phyloP scores from a whole-genome alignment of 92 coral and sea anemone genomes.

The Phymanthus crucifer region DNA sequence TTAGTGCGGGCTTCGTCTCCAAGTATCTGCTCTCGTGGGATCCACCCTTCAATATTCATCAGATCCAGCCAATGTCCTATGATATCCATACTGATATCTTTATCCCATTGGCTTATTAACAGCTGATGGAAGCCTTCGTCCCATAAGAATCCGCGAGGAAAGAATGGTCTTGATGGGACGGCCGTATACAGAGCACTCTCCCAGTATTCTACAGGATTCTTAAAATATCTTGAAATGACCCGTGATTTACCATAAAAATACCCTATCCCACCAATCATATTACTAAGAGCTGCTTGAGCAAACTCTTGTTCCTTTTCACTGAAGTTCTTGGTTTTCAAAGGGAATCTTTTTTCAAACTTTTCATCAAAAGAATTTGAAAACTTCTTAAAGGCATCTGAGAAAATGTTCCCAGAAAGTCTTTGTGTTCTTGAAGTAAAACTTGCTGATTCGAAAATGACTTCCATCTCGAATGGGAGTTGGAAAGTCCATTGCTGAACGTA shows the following conservation, averaged over 20 bases:
- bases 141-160: slow-evolving; percentile 98
- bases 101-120: slow-evolving; percentile 96
- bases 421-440: slow-evolving; percentile 60
- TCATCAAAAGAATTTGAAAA: slow-evolving; percentile 69
- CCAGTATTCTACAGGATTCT: slow-evolving; percentile 96
- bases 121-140: slow-evolving; percentile 99
- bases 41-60: slow-evolving; percentile 97
- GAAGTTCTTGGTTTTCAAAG: slow-evolving; percentile 72
- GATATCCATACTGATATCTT: slow-evolving; percentile 84
- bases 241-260: slow-evolving; percentile 87
- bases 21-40: slow-evolving; percentile 96
- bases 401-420: slow-evolving; percentile 66
- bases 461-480: slow-evolving; percentile 88
- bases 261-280: slow-evolving; percentile 94
- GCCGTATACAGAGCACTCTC: slow-evolving; percentile 88
- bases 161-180: slow-evolving; percentile 94
- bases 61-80: slow-evolving; percentile 98
- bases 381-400: slow-evolving; percentile 58
- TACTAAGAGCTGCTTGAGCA: slow-evolving; percentile 90
- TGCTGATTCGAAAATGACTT: slow-evolving; percentile 81
- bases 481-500: slow-evolving; percentile 80
- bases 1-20: slow-evolving; percentile 97
- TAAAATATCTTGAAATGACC: slow-evolving; percentile 80
- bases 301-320: slow-evolving; percentile 65
- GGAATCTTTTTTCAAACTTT: slow-evolving; percentile 89